Evolutionary conservation across 2,113 vertebrate genomes (phyloP), one percentile per base, ranked within the genome.

Genomic region (Gasterosteus nipponicus): DNA sequence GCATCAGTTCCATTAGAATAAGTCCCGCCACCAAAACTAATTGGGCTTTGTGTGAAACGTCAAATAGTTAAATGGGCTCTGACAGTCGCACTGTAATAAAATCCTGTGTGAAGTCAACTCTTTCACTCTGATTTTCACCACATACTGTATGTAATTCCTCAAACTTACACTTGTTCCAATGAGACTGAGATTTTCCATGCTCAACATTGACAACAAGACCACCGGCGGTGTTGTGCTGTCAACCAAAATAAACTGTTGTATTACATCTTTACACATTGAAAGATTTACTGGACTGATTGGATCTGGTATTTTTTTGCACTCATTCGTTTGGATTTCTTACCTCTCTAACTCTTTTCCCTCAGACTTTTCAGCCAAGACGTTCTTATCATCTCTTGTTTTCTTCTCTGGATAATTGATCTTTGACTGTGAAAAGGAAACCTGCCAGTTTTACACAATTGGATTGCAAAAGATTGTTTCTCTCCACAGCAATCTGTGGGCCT

Each of bases 381-480:
- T 67, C 54, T 44, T 70, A 73, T 81, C 73, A 85, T 81, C 73
- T 88, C 85, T 87, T 16, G 4, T 83, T 86, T 85, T 80, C 77
- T 74, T 60, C 19, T 14, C 69, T 16, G 47, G 60, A 59, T 70
- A 71, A 89, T 89, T 89, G 86, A 93, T 92, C 89, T 83, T 10
- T 29, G 66, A 77, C 69, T 79, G 87, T 80, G 77, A 75, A 87
- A 86, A 77, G 67, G 83, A 86, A 87, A 81, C 76, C 81, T 75
- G 77, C 73, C 80, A 90, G 73, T 82, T 91, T 90, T 90, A 87
- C 86, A 86, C 89, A 92, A 94, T 89, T 92, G 83, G 83, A 90
- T 89, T 87, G 82, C 61, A 80, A 92, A 90, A 88, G 83, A 91
- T 89, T 86, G 81, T 76, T 82, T 74, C 78, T 83, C 69, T 88